phyloP scores from a whole-genome alignment of 2,113 vertebrate genomes.

The Barnardius zonarius region DNA sequence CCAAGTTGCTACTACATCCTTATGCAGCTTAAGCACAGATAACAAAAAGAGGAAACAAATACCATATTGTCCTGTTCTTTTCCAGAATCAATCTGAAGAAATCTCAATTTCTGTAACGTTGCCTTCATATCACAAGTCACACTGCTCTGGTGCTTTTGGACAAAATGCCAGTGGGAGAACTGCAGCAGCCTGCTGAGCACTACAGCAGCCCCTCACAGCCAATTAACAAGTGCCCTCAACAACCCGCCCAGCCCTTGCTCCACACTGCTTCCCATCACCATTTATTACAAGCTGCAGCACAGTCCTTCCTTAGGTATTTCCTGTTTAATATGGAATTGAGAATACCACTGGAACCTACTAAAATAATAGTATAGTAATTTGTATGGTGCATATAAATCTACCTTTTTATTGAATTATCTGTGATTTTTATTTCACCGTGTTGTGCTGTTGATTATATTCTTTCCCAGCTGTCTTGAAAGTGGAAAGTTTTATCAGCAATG shows the following conservation, averaged over 20 bases:
- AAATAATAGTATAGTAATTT: not conserved
- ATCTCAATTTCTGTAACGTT: not conserved
- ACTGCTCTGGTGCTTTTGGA: not conserved
- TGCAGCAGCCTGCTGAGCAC: not conserved
- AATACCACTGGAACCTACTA: not conserved
- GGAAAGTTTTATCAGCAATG: not conserved
- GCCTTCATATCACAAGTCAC: not conserved
- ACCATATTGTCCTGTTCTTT: not conserved
- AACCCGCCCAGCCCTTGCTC: not conserved
- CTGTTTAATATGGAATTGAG: not conserved
- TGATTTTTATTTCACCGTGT: not conserved
- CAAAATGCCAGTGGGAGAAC: not conserved
- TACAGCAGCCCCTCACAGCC: not conserved
- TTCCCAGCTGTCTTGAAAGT: not conserved
- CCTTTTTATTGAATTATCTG: not conserved
- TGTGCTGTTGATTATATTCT: not conserved
- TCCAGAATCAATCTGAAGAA: constrained; percentile 33
- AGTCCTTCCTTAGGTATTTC: not conserved
- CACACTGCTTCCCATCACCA: not conserved
- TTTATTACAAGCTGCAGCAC: not conserved
- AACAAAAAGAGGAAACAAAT: not conserved
- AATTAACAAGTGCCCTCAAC: not conserved
- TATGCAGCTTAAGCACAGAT: not conserved
- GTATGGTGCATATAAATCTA: not conserved
- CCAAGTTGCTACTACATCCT: not conserved